Evolutionary conservation across 2,113 vertebrate genomes (phyloP).

Genomic region (Arizona elegans): DNA sequence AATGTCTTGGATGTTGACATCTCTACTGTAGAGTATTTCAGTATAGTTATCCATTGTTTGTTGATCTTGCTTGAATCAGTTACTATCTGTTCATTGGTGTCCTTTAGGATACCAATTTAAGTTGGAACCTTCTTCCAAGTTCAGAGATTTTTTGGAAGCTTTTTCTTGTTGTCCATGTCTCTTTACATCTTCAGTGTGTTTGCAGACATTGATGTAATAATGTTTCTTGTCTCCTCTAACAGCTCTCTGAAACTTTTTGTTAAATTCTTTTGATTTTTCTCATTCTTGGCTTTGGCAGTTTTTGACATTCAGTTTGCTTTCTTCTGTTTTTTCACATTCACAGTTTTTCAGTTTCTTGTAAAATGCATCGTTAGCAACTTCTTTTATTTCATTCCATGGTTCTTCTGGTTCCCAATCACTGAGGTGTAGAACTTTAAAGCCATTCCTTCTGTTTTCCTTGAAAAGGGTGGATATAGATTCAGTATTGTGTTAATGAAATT

Average conservation of each 20-base stretch:
- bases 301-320: neutral
- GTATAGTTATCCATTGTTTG: neutral
- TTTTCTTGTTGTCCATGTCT: neutral
- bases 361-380: neutral
- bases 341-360: neutral
- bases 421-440: neutral
- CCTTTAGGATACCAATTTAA: neutral
- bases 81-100: neutral
- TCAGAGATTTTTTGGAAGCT: neutral
- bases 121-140: neutral
- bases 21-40: neutral
- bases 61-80: neutral
- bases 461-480: neutral
- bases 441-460: neutral
- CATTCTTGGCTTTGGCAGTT: neutral
- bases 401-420: neutral
- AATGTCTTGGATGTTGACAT: neutral
- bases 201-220: neutral
- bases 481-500: neutral
- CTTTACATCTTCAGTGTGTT: neutral
- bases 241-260: neutral
- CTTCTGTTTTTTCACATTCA: neutral
- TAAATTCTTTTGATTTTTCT: neutral
- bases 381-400: neutral
- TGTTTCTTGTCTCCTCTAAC: neutral